Evolutionary conservation across 2,888 invertebrate species (phyloP).

Genomic region (Acronicta alni): DNA sequence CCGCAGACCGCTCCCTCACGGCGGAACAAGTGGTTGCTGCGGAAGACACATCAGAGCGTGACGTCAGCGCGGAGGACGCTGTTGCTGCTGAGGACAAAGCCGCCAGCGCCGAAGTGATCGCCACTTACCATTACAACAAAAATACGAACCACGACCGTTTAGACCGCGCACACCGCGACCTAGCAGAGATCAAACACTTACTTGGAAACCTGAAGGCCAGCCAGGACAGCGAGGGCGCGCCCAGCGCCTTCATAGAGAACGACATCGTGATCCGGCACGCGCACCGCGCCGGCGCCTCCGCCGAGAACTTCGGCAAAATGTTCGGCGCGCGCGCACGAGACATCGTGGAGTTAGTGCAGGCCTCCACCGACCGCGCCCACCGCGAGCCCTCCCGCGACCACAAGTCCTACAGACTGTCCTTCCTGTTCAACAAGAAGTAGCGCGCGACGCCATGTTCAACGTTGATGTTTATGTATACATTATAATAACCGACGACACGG

Average conservation of each 20-base stretch:
- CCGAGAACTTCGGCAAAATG: conserved; percentile 24
- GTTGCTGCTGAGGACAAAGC: not conserved
- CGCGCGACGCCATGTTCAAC: not conserved
- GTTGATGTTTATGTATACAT: not conserved
- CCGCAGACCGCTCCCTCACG: not conserved
- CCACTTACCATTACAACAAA: not conserved
- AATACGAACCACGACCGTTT: too few relatives aligned
- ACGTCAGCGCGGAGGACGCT: not conserved
- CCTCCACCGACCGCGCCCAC: conserved; percentile 25
- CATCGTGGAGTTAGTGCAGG: conserved; percentile 29
- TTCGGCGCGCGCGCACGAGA: conserved; percentile 11
- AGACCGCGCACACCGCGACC: not conserved
- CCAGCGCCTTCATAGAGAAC: conserved; percentile 1
- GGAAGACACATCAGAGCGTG: not conserved
- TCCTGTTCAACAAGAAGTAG: conserved; percentile 43
- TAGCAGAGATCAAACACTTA: not conserved
- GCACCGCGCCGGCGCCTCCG: conserved; percentile 9
- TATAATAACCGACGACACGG: not conserved
- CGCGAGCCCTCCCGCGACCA: conserved; percentile 33
- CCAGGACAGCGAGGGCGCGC: not conserved
- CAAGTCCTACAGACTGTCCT: conserved; percentile 40
- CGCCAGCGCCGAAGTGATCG: not conserved
- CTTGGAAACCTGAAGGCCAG: not conserved
- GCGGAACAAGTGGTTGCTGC: not conserved
- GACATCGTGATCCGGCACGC: conserved; percentile 30